Base-by-base conservation (phyloP, 2,797 vertebrate genomes). In the Sebastiscus tertius region DNA sequence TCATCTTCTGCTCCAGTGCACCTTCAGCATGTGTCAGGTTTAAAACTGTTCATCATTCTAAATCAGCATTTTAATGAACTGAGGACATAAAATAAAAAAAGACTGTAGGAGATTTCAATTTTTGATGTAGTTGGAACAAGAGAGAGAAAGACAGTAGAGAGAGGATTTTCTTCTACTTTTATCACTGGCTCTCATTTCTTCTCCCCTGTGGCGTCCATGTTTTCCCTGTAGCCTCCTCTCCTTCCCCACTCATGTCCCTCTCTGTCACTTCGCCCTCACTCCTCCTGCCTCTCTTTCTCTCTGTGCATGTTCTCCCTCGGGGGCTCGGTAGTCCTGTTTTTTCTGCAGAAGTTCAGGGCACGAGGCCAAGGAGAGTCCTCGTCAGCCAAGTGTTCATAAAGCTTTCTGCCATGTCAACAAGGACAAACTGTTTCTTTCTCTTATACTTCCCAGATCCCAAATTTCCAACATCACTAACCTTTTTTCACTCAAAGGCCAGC, bases 361-460 rank as follows among this genome's bases (percentile, higher is more conserved):
- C 5, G 18, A 77, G 90, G 90, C 92, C 93, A 93, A 93, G 89
- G 93, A 94, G 87, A 94, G 76, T 88, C 84, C 88, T 90, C 84
- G 63, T 93, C 93, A 93, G 90, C 92, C 87, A 86, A 91, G 91
- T 92, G 91, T 94, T 94, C 91, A 92, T 92, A 91, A 93, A 92
- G 90, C 92, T 93, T 88, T 92, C 87, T 92, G 91, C 84, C 92
- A 86, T 90, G 87, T 93, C 89, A 87, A 94, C 92, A 94, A 95
- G 93, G 90, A 93, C 92, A 88, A 89, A 88, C 81, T 31, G 67
- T 83, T 85, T 73, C 81, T 88, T 74, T 85, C 83, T 71, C 54
- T 71, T 72, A 49, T 49, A 72, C 77, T 79, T 66, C 59, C 73
- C 76, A 78, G 65, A 72, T 79, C 80, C 81, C 22, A 81, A 79